Base-by-base conservation (phyloP, 2,797 vertebrate species). In the Manis javanica region DNA sequence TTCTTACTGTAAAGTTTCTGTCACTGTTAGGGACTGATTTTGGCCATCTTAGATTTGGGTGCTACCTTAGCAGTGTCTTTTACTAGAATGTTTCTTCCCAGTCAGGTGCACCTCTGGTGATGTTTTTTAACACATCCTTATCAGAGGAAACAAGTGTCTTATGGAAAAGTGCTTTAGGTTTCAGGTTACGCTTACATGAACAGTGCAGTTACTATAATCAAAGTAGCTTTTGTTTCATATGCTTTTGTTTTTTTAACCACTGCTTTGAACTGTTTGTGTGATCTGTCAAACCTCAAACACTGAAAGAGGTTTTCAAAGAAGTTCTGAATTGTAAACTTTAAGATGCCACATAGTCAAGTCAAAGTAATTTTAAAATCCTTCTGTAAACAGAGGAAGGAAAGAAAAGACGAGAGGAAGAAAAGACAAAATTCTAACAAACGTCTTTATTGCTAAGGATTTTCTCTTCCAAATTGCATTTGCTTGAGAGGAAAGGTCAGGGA, bases 221-320 rank as follows among this genome's bases (percentile, higher is more conserved):
- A 63, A 46, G n/a, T 19, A 84, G 21, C 57, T 94, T 96, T 97
- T 91, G 82, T 82, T 95, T 93, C 29, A 21, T 55, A 89, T 79
- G 10, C 42, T 16, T 23, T 37, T 39, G 24, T 34, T 39, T 74
- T 61, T 77, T 72, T 77, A 75, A 46, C 34, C 1, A 0, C 90
- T 86, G 66, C 87, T 95, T 92, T 95, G 85, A 94, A 90, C 53
- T 87, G 46, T 21, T 93, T 53, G n/a, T 53, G 49, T 90, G 86
- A 94, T 88, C 59, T 59, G 63, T 93, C 71, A 78, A 68, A 82
- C 34, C 66, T 89, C 29, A 72, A 64, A 49, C n/a, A 77, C 59
- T 74, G 86, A 82, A 53, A 77, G 78, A 92, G n/a, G 63, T 91
- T 97, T 96, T 94, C 61, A 75, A 78, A 91, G 82, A 81, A 68